These are phyloP conservation scores for Unio delphinus DNA, from an alignment of 2,888 invertebrate genomes.

Conservation along the genomic window DNA sequence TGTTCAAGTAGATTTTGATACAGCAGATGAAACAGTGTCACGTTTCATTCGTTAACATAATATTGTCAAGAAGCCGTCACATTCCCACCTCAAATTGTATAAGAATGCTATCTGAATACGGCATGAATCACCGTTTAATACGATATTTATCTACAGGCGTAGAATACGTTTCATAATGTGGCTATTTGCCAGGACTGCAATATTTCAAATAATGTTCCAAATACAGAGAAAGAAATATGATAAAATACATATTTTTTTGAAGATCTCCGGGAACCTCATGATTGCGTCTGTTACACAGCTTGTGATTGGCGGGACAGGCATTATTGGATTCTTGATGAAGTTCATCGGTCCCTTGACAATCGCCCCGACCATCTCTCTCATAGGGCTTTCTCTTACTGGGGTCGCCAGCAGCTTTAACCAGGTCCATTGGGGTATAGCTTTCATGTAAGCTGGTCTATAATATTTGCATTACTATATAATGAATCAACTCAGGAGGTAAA, in stretches of 20 bases:
- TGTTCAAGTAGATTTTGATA: no score
- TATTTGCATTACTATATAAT: background rate
- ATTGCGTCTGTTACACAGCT: slow-evolving; percentile 54
- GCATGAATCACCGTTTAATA: no score
- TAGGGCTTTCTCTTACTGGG: slow-evolving; percentile 87
- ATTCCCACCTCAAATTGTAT: no score
- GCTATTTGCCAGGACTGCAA: no score
- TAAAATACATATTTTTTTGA: background rate
- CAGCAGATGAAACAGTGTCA: no score
- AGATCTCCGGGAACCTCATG: slow-evolving; percentile 59
- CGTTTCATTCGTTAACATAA: no score
- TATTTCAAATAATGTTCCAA: background rate
- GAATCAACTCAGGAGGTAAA: no score
- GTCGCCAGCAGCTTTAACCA: slow-evolving; percentile 85
- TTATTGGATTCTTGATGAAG: slow-evolving; percentile 48
- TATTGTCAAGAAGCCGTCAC: no score
- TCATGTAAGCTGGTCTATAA: slow-evolving; percentile 76
- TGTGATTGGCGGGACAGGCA: slow-evolving; percentile 15
- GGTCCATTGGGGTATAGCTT: slow-evolving; percentile 87
- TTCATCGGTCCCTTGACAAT: slow-evolving; percentile 87
- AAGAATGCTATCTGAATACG: no score
- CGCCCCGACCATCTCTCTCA: slow-evolving; percentile 86
- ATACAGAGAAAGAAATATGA: background rate
- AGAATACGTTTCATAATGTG: no score
- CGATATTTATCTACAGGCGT: no score